Percentiles rank a stretch among this genome's conserved stretches.
Evolutionary conservation across 2,888 invertebrate genomes (phyloP).

Genomic region (Vanessa cardui): DNA sequence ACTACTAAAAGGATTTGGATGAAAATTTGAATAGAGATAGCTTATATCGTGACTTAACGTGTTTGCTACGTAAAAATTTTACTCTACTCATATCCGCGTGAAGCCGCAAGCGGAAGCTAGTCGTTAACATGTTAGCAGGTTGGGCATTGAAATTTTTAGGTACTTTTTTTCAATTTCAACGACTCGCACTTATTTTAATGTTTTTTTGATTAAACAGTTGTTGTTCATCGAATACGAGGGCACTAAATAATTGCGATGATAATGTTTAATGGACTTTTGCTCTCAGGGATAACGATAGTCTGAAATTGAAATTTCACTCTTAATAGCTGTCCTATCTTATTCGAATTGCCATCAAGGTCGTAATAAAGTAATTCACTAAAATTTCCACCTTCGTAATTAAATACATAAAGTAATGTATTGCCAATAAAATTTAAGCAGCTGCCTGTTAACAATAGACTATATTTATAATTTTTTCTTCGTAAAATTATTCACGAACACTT

Average conservation of each 20-base stretch:
- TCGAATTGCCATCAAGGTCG: conserved; percentile 21
- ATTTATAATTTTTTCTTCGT: too few relatives aligned
- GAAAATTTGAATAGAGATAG: too few relatives aligned
- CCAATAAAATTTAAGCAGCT: background rate
- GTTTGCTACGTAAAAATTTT: too few relatives aligned
- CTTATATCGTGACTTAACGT: too few relatives aligned
- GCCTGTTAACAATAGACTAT: background rate
- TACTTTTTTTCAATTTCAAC: too few relatives aligned
- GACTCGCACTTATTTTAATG: too few relatives aligned
- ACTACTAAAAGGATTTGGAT: too few relatives aligned
- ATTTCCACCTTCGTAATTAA: conserved; percentile 21
- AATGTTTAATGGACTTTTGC: conserved; percentile 34
- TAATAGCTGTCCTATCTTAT: conserved; percentile 17
- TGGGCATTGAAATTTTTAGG: too few relatives aligned
- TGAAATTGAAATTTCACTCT: conserved; percentile 38
- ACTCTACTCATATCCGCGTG: too few relatives aligned
- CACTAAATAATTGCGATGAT: conserved; percentile 39
- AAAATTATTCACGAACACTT: too few relatives aligned
- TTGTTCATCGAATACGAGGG: conserved; percentile 8
- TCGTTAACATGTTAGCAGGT: too few relatives aligned
- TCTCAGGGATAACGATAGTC: conserved; percentile 33
- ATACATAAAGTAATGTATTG: conserved; percentile 9
- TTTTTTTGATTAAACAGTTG: background rate
- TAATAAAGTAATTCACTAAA: conserved; percentile 27
- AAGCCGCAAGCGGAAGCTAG: too few relatives aligned